Evolutionary conservation across 1,140 invertebrate species (phyloP), one percentile per base, ranked within the genome.

Genomic region (Drosophila kanapiae): DNA sequence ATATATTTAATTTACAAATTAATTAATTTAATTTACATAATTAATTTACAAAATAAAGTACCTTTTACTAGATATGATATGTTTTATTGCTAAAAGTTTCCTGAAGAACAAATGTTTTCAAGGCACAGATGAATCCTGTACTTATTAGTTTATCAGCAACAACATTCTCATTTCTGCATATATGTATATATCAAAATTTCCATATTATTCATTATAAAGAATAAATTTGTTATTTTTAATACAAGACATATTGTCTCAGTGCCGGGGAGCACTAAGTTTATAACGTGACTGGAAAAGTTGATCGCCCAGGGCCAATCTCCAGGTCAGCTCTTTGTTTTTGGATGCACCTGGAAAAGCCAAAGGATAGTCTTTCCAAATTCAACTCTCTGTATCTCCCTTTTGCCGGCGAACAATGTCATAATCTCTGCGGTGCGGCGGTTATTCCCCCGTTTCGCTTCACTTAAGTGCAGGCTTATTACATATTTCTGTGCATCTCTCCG

Each of bases 401-500:
- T 10, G n/a, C 47, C 29, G n/a, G 1, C 31, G 13, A 56, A 31
- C 83, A 65, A 77, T 86, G 83, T 86, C 83, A 86, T 86, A 86
- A 87, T 82, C 43, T 67, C 16, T 31, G 31, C 37, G 13, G 1
- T 23, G 31, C 9, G 11, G 7, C 4, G 47, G 58, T 43, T 80
- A 33, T 83, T 78, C 75, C 62, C 38, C 37, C 72, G 84, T 80
- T 78, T 54, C 72, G 84, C 84, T 80, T 83, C 68, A 88, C 68
- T 67, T 83, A 79, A 63, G 51, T 75, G 51, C 71, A 45, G 11
- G 29, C 11, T 7, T 29, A 53, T 37, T 70, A 42, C 42, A 53
- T 16, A 67, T 67, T 37, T 69, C n/a, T 43, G 29, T 35, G 14
- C 53, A 14, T 63, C 53, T 54, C 33, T 14, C 13, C 18, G 53